Evolutionary conservation across 1,140 invertebrate species (phyloP).

Genomic region (Euwallacea fornicatus): DNA sequence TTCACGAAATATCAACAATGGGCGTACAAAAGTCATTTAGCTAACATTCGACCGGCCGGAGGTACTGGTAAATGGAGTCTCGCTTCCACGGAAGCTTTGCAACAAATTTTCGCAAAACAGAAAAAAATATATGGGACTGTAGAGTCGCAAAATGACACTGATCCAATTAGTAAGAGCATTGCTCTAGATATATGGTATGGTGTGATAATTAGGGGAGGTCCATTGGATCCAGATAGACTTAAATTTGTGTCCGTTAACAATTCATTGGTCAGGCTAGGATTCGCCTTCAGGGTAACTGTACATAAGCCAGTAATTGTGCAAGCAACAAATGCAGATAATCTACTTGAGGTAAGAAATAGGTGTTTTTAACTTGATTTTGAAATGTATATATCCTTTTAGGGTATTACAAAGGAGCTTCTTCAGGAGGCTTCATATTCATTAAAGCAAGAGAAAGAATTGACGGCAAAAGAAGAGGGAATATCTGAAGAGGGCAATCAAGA

Average conservation of each 20-base stretch:
- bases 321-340: background rate
- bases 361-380: too few relatives aligned
- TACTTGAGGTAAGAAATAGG: too few relatives aligned
- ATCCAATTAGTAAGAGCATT: background rate
- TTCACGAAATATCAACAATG: slow-evolving; percentile 30
- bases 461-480: too few relatives aligned
- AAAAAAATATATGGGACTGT: slow-evolving; percentile 30
- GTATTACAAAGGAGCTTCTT: too few relatives aligned
- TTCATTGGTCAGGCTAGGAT: slow-evolving; percentile 36
- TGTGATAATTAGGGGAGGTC: slow-evolving; percentile 26
- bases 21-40: slow-evolving; percentile 36
- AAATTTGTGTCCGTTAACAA: slow-evolving; percentile 41
- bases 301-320: background rate
- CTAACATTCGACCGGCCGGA: slow-evolving; percentile 40
- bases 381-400: too few relatives aligned
- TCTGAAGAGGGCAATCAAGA: too few relatives aligned
- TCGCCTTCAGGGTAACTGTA: slow-evolving; percentile 33
- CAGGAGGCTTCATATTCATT: too few relatives aligned
- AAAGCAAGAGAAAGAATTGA: too few relatives aligned
- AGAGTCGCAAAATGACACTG: background rate
- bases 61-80: slow-evolving; percentile 40
- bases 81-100: slow-evolving; percentile 40
- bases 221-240: slow-evolving; percentile 37
- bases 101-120: slow-evolving; percentile 34
- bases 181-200: slow-evolving; percentile 19